Base-by-base conservation (phyloP, 2,888 invertebrate species). In the Dynastes tityus region DNA sequence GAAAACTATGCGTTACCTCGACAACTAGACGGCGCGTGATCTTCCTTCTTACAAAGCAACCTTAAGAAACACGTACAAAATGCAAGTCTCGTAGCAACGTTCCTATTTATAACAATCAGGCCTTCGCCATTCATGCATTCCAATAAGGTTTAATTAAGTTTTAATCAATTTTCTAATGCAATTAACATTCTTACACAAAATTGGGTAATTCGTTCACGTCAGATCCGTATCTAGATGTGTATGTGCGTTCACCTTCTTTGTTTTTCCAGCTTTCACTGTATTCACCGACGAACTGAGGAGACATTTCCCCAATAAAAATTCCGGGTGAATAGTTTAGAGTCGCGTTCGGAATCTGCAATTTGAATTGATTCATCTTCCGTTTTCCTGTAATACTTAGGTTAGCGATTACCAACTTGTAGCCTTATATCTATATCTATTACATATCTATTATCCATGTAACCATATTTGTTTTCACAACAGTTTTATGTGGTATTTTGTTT, bases 111-210 rank as follows among this genome's bases (percentile, higher is more conserved):
- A 55, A 55, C 55, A 55, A 55, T 55, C 55, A 55, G 55, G 55
- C 22, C 55, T 55, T 55, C 22, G 22, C n/a, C 13, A 22, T 22
- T 2, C 22, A n/a, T 13, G 63, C 63, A 63, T 63, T 63, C 32
- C 29, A 32, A 63, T 63, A 2, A 2, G 8, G 32, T 1, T 63
- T 63, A 63, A 63, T 63, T 32, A 63, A 22, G 27, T 29, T 63
- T 63, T 63, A 32, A 63, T 29, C 32, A 63, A 63, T 63, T 63
- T 63, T 63, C 63, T 63, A 63, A 63, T 63, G 11, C 63, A 63
- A 63, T 63, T 63, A 63, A 63, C 63, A 63, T 63, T 63, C 63
- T 32, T 63, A 63, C 29, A 63, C 55, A 32, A 63, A 63, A 63
- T 32, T 0, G 63, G 63, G 2, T 63, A 63, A 63, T 63, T 13